Conservation (phyloP, 1,140 invertebrate species). For the Aporrectodea caliginosa region DNA sequence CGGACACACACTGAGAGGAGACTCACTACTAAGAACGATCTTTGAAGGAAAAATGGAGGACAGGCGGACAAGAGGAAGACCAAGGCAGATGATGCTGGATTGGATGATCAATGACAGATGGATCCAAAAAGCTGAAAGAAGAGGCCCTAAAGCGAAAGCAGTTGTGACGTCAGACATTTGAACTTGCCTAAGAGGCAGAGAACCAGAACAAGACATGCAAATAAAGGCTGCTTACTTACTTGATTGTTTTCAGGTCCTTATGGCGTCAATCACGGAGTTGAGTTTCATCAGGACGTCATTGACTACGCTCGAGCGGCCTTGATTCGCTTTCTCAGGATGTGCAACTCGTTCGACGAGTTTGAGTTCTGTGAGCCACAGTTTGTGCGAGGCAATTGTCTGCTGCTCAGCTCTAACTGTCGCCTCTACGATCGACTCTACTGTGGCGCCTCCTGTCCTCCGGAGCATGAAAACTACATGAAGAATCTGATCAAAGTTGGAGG, state of each 20-base stretch:
- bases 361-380: slow-evolving; percentile 82
- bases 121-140: too few relatives aligned
- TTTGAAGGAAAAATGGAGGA: too few relatives aligned
- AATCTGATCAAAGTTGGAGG: slow-evolving; percentile 74
- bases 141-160: too few relatives aligned
- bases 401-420: slow-evolving; percentile 60
- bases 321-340: slow-evolving; percentile 68
- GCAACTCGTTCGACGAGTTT: slow-evolving; percentile 73
- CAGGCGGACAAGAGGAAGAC: too few relatives aligned
- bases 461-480: slow-evolving; percentile 71
- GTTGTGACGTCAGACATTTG: too few relatives aligned
- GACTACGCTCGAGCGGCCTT: slow-evolving; percentile 72
- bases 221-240: too few relatives aligned
- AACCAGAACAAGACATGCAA: too few relatives aligned
- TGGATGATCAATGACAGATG: too few relatives aligned
- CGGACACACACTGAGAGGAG: too few relatives aligned
- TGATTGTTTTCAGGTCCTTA: slow-evolving; percentile 58
- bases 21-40: too few relatives aligned
- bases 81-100: too few relatives aligned
- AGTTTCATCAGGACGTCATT: slow-evolving; percentile 73
- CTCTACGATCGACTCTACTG: slow-evolving; percentile 86
- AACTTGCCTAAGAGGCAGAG: too few relatives aligned
- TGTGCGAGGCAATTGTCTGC: slow-evolving; percentile 74
- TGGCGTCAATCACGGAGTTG: slow-evolving; percentile 81
- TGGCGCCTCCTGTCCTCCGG: slow-evolving; percentile 73